Conservation (phyloP, 2,888 invertebrate species). For the Drosophila nr. fundita region DNA sequence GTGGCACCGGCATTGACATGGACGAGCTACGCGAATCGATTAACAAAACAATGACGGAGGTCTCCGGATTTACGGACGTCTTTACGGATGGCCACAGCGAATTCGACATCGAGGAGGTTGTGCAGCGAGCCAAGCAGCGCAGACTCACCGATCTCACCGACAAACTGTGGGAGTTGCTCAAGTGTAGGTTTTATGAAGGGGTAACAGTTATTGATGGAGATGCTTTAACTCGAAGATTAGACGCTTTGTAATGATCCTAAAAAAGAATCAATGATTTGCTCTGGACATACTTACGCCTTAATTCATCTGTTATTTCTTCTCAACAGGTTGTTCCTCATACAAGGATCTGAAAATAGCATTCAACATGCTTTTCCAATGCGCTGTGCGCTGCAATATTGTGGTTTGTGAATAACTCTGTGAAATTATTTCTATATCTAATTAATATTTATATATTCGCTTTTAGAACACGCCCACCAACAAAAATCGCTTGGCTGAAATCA, state of each 20-base stretch:
- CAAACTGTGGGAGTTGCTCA: slow-evolving; percentile 83
- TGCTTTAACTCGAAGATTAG: too few species aligned
- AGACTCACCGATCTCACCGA: slow-evolving; percentile 82
- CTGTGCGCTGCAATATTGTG: slow-evolving; percentile 84
- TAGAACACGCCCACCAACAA: slow-evolving; percentile 84
- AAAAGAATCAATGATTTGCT: neutral
- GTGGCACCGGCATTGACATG: slow-evolving; percentile 81
- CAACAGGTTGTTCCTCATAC: slow-evolving; percentile 81
- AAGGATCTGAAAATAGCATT: slow-evolving; percentile 83
- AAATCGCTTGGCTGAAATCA: slow-evolving; percentile 84
- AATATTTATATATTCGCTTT: neutral
- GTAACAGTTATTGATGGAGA: neutral
- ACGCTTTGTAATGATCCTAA: too few species aligned
- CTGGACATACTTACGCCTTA: neutral
- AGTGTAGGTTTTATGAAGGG: slow-evolving; percentile 62
- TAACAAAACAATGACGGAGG: slow-evolving; percentile 80
- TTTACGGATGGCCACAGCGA: slow-evolving; percentile 61
- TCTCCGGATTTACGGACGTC: slow-evolving; percentile 69
- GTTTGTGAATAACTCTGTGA: slow-evolving; percentile 57
- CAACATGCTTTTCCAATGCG: slow-evolving; percentile 83
- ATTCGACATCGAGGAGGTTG: slow-evolving; percentile 82
- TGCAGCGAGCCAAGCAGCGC: slow-evolving; percentile 76
- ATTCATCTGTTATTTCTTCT: neutral
- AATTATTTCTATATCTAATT: neutral
- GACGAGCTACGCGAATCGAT: slow-evolving; percentile 79